Evolutionary conservation across 2,888 invertebrate species (phyloP).

Genomic region (Drosophila acutilabella): DNA sequence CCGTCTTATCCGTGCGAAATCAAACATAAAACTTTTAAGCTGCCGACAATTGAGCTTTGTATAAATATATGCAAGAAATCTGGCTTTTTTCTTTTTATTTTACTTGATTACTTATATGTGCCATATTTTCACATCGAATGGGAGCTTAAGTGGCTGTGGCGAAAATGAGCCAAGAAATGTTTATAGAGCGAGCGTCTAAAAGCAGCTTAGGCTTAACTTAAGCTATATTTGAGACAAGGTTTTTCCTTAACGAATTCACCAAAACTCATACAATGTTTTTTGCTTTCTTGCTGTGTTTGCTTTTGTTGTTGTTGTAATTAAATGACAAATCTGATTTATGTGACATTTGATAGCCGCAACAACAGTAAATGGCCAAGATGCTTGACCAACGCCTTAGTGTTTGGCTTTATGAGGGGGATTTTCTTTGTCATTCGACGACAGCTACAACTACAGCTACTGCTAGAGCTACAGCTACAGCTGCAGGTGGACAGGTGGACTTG

Average conservation of each 20-base stretch:
- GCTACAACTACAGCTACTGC: slow-evolving; percentile 8
- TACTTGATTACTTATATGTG: slow-evolving; percentile 1
- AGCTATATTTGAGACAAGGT: slow-evolving; percentile 58
- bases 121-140: slow-evolving; percentile 39
- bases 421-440: slow-evolving; percentile 37
- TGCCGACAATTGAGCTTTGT: slow-evolving; percentile 74
- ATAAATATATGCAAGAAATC: slow-evolving; percentile 53
- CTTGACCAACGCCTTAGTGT: slow-evolving; percentile 45
- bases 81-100: slow-evolving; percentile 6
- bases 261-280: slow-evolving; percentile 5
- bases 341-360: slow-evolving; percentile 75
- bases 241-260: slow-evolving; percentile 33
- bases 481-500: slow-evolving; percentile 21
- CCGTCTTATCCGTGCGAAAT: slow-evolving; percentile 72
- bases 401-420: slow-evolving; percentile 43
- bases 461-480: slow-evolving; percentile 17
- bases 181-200: slow-evolving; percentile 55
- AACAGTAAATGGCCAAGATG: slow-evolving; percentile 27
- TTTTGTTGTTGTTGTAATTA: slow-evolving; percentile 56
- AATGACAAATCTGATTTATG: slow-evolving; percentile 81
- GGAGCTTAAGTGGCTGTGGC: slow-evolving; percentile 29
- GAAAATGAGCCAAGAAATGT: slow-evolving; percentile 36
- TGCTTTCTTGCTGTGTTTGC: slow-evolving; percentile 26
- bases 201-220: slow-evolving; percentile 56
- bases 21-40: slow-evolving; percentile 79